A percentile compares a stretch with the other conserved stretches of the same genome.
These are phyloP conservation scores for Marmota flaviventris DNA, from an alignment of 2,113 vertebrate species.

Conservation along the genomic window DNA sequence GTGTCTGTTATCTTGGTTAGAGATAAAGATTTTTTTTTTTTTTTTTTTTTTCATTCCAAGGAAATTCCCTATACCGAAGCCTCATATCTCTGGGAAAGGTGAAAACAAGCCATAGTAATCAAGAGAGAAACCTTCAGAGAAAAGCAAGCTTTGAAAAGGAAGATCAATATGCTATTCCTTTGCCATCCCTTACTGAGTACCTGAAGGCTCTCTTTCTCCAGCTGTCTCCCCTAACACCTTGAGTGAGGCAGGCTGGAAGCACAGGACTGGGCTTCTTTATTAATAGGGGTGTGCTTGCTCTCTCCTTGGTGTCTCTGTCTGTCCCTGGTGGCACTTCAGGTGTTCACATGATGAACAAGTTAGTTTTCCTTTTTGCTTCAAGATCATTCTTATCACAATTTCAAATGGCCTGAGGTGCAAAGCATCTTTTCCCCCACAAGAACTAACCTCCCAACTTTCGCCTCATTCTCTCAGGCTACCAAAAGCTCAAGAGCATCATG, in stretches of 20 bases:
- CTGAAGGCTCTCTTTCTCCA: background rate
- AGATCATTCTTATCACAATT: background rate
- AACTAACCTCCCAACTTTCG: background rate
- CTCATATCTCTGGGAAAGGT: background rate
- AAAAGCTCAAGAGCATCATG: background rate
- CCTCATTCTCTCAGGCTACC: background rate
- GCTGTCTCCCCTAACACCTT: background rate
- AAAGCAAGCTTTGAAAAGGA: background rate
- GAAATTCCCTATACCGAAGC: background rate
- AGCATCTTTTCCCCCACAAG: background rate
- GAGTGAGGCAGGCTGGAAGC: background rate
- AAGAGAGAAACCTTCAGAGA: background rate
- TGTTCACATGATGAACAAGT: background rate
- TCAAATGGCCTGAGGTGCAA: background rate
- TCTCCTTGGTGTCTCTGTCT: background rate
- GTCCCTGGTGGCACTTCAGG: background rate
- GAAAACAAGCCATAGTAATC: background rate
- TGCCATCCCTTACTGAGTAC: accelerated
- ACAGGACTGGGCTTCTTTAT: background rate
- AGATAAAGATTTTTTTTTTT: background rate
- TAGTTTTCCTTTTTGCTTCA: background rate
- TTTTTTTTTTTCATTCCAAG: background rate
- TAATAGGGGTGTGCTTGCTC: accelerated
- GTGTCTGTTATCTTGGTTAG: background rate
- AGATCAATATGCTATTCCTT: background rate